Conservation (phyloP, 2,888 invertebrate species). For the Amblyjoppa fuscipennis region DNA sequence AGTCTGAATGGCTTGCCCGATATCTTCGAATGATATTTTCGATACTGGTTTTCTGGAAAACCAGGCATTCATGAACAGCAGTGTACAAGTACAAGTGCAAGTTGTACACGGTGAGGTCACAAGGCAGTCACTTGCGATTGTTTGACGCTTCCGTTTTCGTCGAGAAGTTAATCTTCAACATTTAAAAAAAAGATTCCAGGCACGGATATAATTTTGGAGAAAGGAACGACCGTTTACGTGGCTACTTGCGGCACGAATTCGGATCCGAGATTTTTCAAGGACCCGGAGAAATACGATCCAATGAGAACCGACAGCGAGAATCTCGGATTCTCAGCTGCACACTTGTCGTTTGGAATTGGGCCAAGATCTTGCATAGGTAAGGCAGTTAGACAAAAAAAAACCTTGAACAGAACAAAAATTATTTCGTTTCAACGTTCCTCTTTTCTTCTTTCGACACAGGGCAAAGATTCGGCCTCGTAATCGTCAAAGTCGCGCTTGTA, state of each 20-base stretch:
- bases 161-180: background rate
- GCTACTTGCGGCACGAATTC: conserved; percentile 74
- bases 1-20: too few relatives aligned
- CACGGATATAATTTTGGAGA: conserved; percentile 73
- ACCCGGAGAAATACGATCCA: conserved; percentile 75
- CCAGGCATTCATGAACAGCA: too few relatives aligned
- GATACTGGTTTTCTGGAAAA: too few relatives aligned
- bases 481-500: conserved; percentile 74
- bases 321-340: conserved; percentile 65
- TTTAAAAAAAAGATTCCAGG: conserved; percentile 69
- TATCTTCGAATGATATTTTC: too few relatives aligned
- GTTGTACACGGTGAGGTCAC: too few relatives aligned
- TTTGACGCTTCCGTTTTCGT: background rate
- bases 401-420: conserved; percentile 11
- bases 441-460: conserved; percentile 68
- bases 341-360: conserved; percentile 78
- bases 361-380: conserved; percentile 78
- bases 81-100: too few relatives aligned
- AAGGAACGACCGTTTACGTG: conserved; percentile 74
- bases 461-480: conserved; percentile 74
- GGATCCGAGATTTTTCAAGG: conserved; percentile 75
- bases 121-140: too few relatives aligned
- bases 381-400: conserved; percentile 26
- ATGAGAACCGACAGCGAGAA: conserved; percentile 70
- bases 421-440: conserved; percentile 1